Base-by-base conservation (phyloP, 1,140 invertebrate genomes). In the Riptortus pedestris region DNA sequence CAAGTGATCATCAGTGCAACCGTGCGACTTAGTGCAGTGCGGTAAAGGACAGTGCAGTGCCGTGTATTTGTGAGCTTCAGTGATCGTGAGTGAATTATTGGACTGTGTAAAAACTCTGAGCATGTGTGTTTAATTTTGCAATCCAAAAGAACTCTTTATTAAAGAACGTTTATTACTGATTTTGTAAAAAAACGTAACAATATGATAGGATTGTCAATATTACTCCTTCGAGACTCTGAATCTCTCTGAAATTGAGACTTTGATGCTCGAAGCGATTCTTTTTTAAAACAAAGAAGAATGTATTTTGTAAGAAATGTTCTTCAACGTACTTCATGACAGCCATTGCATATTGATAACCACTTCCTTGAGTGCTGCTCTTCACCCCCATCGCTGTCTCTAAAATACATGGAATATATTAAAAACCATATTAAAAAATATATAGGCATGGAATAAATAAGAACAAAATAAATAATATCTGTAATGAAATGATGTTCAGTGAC, bases 361-460 rank as follows among this genome's bases (percentile, higher is more conserved):
- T 78, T 60, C 83, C 78, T 64, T 85, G 80, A 22, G 81, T 80
- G 67, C 79, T 77, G 61, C 78, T 81, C 51, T 77, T 81, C 0
- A 86, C 79, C 16, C 85, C 85, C 85, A 87, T 87, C 0, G 83
- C 85, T 2, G 85, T 88, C 74, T 85, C 83, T 77, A 67, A 9
- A 73, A 73, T n/a, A 45, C 18, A 3, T n/a, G 18, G 2, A n/a
- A 45, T 45, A 45, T 16, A 38, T 16, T 38, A 38, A 38, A 16
- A 5, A 5, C 33, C 7, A 38, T 9, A 38, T 38, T 38, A 38
- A 38, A 38, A 38, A 38, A 38, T n/a, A n/a, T n/a, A n/a, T n/a
- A n/a, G n/a, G n/a, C n/a, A n/a, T n/a, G n/a, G n/a, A n/a, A n/a
- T n/a, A n/a, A n/a, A n/a, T n/a, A n/a, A n/a, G n/a, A n/a, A n/a